Conservation (phyloP, 2,797 vertebrate species). For the Hirundo rustica region DNA sequence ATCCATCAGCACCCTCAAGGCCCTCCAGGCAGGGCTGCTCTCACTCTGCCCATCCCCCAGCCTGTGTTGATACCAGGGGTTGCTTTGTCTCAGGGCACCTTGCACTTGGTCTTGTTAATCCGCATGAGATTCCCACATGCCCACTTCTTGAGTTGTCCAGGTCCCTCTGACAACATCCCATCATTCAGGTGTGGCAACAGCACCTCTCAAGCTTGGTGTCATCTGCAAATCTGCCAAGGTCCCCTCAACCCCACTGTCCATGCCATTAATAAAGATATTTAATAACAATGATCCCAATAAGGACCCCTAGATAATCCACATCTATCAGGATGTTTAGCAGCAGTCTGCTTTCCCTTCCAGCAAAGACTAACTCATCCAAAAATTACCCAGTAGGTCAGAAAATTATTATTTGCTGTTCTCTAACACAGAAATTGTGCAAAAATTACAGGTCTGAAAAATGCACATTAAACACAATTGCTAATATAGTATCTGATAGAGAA, state of each 20-base stretch:
- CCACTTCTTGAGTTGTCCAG: background rate
- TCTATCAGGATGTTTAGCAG: background rate
- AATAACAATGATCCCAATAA: background rate
- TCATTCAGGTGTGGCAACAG: background rate
- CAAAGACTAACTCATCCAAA: background rate
- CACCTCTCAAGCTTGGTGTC: background rate
- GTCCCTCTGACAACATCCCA: background rate
- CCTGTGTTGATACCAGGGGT: too few relatives aligned
- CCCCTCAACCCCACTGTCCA: background rate
- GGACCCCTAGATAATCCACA: background rate
- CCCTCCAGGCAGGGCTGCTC: background rate
- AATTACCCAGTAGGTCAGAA: background rate
- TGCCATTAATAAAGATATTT: background rate
- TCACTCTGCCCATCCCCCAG: accelerated
- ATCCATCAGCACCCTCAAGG: background rate
- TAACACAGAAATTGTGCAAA: background rate
- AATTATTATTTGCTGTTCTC: background rate
- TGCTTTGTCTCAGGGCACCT: background rate
- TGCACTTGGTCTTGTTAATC: background rate
- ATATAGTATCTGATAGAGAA: background rate
- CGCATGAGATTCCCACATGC: background rate
- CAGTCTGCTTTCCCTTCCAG: background rate
- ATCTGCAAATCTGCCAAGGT: background rate
- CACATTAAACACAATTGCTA: background rate
- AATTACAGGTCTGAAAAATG: background rate